Percentiles rank a stretch among this genome's conserved stretches.
Conservation (phyloP, 1,140 invertebrate genomes). For the Brachionus rubens region DNA sequence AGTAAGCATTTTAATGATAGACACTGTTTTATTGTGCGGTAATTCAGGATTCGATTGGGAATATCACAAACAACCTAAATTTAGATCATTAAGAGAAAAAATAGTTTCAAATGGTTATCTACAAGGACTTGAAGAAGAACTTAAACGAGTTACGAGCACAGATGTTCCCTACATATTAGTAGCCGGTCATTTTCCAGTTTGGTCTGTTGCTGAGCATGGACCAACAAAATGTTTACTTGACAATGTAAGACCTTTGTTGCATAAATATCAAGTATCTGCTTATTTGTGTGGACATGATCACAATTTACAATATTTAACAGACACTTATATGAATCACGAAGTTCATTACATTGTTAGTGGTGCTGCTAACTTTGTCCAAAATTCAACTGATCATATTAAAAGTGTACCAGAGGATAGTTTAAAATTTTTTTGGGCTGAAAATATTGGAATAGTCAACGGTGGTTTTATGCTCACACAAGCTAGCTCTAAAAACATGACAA, state of each 20-base stretch:
- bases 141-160: not conserved
- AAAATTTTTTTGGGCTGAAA: conserved; percentile 58
- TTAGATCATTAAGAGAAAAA: conserved; percentile 19
- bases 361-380: conserved; percentile 58
- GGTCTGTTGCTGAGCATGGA: conserved; percentile 62
- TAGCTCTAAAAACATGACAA: conserved; percentile 53
- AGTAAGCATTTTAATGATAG: conserved; percentile 61
- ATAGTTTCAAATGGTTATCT: conserved; percentile 18
- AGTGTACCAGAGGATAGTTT: conserved; percentile 53
- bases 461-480: conserved; percentile 58
- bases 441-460: conserved; percentile 50
- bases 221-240: conserved; percentile 60
- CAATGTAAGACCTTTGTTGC: conserved; percentile 58
- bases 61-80: conserved; percentile 30
- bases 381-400: conserved; percentile 51
- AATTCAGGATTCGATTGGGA: conserved; percentile 53
- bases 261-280: conserved; percentile 61
- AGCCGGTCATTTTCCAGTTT: conserved; percentile 56
- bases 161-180: conserved; percentile 36
- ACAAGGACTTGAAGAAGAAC: not conserved
- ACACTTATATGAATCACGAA: conserved; percentile 48
- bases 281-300: conserved; percentile 64
- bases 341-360: conserved; percentile 59
- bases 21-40: conserved; percentile 61
- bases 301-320: conserved; percentile 57